A percentile compares a stretch with the other conserved stretches of the same genome.
Evolutionary conservation across 2,797 vertebrate species (phyloP).

Genomic region (Florisuga fusca): DNA sequence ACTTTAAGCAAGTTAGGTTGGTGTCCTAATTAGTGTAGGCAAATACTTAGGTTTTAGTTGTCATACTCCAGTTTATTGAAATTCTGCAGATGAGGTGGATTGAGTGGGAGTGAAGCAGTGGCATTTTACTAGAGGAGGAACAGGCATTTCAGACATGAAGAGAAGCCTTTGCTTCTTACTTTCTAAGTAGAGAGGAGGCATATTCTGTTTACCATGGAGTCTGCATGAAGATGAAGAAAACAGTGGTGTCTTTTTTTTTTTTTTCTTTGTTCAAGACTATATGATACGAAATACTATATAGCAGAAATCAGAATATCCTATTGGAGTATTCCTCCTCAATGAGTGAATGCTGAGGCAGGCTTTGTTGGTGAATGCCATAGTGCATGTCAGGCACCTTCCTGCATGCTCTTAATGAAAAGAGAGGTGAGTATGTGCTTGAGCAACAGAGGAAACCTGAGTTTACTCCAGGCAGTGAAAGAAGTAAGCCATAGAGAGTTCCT

Average conservation of each 20-base stretch:
- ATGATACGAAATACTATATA: fast-evolving
- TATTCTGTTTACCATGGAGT: not conserved
- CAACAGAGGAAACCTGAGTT: not conserved
- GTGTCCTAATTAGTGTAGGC: not conserved
- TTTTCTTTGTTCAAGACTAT: not conserved
- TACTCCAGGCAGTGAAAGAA: not conserved
- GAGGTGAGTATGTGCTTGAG: not conserved
- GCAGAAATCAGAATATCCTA: not conserved
- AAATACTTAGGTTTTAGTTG: not conserved
- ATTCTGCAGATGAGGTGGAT: not conserved
- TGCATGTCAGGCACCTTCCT: fast-evolving
- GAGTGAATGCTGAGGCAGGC: not conserved
- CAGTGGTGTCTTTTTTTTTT: not conserved
- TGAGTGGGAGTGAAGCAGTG: not conserved
- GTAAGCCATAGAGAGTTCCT: fast-evolving
- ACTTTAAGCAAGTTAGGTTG: not conserved
- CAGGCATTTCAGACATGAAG: not conserved
- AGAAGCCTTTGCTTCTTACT: not conserved
- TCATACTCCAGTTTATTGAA: not conserved
- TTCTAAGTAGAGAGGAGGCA: not conserved
- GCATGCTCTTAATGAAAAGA: not conserved
- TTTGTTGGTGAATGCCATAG: fast-evolving
- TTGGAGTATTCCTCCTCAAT: not conserved
- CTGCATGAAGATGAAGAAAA: not conserved
- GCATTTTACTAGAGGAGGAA: not conserved